phyloP scores from a whole-genome alignment of 2,888 invertebrate species.

The Agrilus mali region DNA sequence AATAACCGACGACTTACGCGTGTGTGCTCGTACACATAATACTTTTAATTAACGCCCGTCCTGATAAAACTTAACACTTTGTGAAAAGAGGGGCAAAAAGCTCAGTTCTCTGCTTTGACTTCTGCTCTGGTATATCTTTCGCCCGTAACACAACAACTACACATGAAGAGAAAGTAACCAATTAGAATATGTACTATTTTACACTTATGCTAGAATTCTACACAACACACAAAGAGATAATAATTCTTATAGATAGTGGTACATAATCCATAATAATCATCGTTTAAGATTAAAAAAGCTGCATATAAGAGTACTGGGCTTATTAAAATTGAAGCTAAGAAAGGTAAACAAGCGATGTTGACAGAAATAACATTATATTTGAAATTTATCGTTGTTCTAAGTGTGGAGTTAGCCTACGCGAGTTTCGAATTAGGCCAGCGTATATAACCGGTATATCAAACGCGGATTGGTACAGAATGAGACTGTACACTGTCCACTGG shows the following conservation, averaged over 20 bases:
- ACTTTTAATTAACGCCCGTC: too few species aligned
- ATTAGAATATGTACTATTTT: constrained; percentile 33
- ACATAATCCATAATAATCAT: constrained; percentile 27
- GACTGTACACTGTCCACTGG: too few species aligned
- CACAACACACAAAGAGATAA: constrained; percentile 37
- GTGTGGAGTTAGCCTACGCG: constrained; percentile 36
- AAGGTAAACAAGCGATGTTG: constrained; percentile 34
- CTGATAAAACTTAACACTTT: too few species aligned
- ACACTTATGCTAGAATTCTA: constrained; percentile 33
- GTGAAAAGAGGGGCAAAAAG: too few species aligned
- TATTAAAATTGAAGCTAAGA: constrained; percentile 34
- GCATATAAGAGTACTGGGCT: constrained; percentile 28
- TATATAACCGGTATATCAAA: constrained; percentile 22
- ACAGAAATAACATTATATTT: constrained; percentile 30
- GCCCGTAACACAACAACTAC: constrained; percentile 35
- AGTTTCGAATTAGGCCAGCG: constrained; percentile 37
- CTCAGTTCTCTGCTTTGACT: too few species aligned
- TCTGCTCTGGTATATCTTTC: constrained; percentile 8
- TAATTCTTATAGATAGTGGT: constrained; percentile 33
- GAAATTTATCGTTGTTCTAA: constrained; percentile 38
- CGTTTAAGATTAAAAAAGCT: constrained; percentile 20
- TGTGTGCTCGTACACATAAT: too few species aligned
- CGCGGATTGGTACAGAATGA: too few species aligned
- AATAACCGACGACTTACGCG: too few species aligned
- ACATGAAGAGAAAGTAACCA: constrained; percentile 35